A percentile compares a stretch with the other conserved stretches of the same genome.
Evolutionary conservation across 2,797 vertebrate species (phyloP).

Genomic region (Podarcis siculus): DNA sequence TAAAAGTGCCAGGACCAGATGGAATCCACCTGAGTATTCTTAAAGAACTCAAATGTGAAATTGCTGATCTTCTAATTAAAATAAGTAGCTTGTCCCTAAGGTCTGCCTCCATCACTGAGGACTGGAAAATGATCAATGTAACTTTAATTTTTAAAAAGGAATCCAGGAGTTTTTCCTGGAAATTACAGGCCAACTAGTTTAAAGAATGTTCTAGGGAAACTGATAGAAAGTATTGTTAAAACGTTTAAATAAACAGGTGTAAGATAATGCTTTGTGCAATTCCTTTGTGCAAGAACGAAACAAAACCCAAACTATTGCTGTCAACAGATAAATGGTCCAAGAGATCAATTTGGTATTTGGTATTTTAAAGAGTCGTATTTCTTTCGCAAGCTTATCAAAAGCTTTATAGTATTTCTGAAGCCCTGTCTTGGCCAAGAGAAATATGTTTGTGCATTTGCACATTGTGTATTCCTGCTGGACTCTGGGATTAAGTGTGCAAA

Average conservation of each 20-base stretch:
- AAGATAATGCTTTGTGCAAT: not conserved
- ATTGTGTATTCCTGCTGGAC: constrained; percentile 25
- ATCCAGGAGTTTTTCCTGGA: no score
- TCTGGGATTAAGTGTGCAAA: constrained; percentile 49
- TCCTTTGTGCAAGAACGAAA: not conserved
- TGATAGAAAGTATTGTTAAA: no score
- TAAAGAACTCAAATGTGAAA: no score
- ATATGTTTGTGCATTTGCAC: not conserved
- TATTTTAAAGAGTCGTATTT: constrained; percentile 11
- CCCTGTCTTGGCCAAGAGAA: not conserved
- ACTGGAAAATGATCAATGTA: no score
- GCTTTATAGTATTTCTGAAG: constrained; percentile 1
- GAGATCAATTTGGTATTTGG: not conserved
- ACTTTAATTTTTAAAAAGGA: no score
- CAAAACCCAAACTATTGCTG: not conserved
- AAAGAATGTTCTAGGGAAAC: no score
- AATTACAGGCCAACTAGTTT: no score
- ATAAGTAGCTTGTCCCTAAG: no score
- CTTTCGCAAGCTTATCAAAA: not conserved
- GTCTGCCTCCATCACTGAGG: no score
- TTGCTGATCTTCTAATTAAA: no score
- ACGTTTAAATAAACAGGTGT: not conserved
- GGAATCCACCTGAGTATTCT: no score
- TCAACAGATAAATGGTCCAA: not conserved
- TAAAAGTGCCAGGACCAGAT: no score